Conservation (phyloP, 37 sponge, comb jelly and placozoan species). For the Diacarnus erythraeanus region DNA sequence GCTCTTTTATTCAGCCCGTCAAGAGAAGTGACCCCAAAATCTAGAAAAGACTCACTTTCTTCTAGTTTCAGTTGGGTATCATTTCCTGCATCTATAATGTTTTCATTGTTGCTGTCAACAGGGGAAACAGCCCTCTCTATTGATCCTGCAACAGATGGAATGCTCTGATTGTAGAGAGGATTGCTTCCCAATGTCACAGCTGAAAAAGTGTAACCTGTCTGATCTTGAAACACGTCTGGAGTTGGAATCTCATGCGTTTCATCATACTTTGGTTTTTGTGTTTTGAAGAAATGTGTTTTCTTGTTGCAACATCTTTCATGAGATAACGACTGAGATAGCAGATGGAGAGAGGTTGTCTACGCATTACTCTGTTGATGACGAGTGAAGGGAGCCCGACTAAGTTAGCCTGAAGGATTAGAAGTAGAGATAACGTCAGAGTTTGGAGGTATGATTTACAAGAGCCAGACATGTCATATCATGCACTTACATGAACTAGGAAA, state of each 20-base stretch:
- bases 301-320: background rate
- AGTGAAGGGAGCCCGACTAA: slow-evolving; percentile 20
- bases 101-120: background rate
- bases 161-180: background rate
- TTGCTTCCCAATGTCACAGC: slow-evolving; percentile 5
- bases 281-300: background rate
- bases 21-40: background rate
- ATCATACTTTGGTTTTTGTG: background rate
- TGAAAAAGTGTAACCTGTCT: background rate
- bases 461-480: background rate
- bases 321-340: slow-evolving; percentile 19
- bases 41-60: background rate
- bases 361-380: slow-evolving; percentile 33
- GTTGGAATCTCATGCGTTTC: background rate
- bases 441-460: background rate
- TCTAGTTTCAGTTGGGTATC: background rate
- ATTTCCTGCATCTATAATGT: background rate
- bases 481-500: slow-evolving; percentile 45
- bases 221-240: background rate
- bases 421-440: too few species aligned
- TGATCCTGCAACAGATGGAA: background rate
- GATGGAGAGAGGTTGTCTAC: slow-evolving; percentile 29
- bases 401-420: slow-evolving; percentile 23
- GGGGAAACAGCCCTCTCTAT: background rate
- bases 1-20: background rate